Evolutionary conservation across 2,888 invertebrate species (phyloP), one percentile per base, ranked within the genome.

Genomic region (Dascillus cervinus): DNA sequence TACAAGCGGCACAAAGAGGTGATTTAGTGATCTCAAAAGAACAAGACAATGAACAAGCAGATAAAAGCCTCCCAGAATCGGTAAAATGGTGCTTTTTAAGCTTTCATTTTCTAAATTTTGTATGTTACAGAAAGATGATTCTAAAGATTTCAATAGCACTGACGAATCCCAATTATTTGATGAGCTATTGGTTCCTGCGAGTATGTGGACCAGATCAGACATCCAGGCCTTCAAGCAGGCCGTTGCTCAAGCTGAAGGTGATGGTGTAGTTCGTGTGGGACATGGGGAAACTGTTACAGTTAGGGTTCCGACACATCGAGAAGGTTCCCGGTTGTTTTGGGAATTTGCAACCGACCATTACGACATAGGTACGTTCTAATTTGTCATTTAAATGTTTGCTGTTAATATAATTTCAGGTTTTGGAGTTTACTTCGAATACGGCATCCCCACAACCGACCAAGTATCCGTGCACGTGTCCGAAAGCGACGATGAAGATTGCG

Each of bases 261-360:
- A 96, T 58, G 87, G 95, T 11, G 79, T 89, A 10, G 83, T 98
- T 37, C 82, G 87, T 52, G 88, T 98, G 11, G 90, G 89, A 0
- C 96, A 97, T 62, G 95, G 97, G 2, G 96, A 97, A 66, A 94
- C 91, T 0, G 88, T 96, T 25, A 97, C 96, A 26, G 90, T 95
- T 50, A 73, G 97, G 20, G 97, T 98, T 30, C 98, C 98, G 4
- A 98, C 98, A 0, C 92, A 95, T 59, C 81, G 84, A 43, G 85
- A 89, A 52, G 97, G 97, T 0, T 79, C 84, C 2, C 85, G 89
- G 52, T 71, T 99, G 20, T 97, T 94, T 67, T 98, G 97, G 97
- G 98, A 99, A 70, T 99, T 98, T 64, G 95, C 96, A 8, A 97
- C 98, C 0, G 98, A 99, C 62, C 81, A 82, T 58, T 98, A 95